Evolutionary conservation across 2,113 vertebrate genomes (phyloP).

Genomic region (Macroglossus sobrinus): DNA sequence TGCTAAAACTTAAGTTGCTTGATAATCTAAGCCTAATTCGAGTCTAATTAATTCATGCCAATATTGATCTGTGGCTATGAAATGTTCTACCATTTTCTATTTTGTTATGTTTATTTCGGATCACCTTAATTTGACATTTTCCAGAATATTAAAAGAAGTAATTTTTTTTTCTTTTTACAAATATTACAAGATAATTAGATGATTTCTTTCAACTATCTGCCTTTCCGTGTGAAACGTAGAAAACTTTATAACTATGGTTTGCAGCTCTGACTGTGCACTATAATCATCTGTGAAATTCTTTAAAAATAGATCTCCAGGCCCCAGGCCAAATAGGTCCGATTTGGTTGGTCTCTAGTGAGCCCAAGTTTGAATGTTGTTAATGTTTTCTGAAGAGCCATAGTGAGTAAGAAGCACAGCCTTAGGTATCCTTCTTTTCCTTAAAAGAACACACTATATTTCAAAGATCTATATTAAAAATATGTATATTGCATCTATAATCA

Average conservation of each 20-base stretch:
- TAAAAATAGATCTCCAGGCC: not conserved
- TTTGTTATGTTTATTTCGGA: not conserved
- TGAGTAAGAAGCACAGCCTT: not conserved
- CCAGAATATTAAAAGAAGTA: constrained; percentile 10
- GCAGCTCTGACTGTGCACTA: not conserved
- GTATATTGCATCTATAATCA: not conserved
- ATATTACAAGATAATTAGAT: not conserved
- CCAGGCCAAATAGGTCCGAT: not conserved
- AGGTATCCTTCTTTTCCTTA: not conserved
- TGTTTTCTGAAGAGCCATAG: not conserved
- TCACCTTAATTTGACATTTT: not conserved
- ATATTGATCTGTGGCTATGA: not conserved
- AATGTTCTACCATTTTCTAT: not conserved
- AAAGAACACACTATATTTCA: not conserved
- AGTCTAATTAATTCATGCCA: not conserved
- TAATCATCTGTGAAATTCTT: not conserved
- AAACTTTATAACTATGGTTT: not conserved
- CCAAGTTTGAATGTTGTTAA: not conserved
- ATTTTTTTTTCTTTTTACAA: not conserved
- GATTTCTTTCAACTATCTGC: not conserved
- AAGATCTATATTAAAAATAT: not conserved
- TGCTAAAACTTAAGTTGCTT: not conserved
- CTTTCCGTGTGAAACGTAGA: not conserved
- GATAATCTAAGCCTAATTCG: not conserved
- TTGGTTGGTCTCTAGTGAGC: not conserved